Conservation (phyloP, 2,888 invertebrate species). For the Adineta ricciae region DNA sequence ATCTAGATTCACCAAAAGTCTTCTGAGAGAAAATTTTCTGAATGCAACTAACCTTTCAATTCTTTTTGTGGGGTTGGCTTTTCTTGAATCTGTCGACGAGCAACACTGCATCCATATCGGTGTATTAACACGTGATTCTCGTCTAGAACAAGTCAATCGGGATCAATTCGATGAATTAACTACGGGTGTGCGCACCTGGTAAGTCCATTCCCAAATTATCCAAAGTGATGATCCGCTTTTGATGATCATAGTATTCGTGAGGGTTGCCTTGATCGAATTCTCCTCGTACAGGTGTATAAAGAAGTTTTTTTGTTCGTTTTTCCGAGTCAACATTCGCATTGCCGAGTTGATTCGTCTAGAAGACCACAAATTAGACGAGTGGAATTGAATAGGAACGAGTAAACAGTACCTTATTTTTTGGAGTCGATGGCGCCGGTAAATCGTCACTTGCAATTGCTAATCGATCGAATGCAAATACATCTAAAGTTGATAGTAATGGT, state of each 20-base stretch:
- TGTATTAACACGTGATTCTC: not conserved
- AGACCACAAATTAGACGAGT: not conserved
- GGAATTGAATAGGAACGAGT: too few relatives aligned
- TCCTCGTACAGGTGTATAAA: constrained; percentile 7
- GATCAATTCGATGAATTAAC: too few relatives aligned
- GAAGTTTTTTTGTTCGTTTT: not conserved
- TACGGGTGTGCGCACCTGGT: too few relatives aligned
- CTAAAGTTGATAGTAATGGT: not conserved
- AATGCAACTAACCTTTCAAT: not conserved
- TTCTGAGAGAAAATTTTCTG: too few relatives aligned
- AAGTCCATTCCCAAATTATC: not conserved
- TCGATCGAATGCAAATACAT: not conserved
- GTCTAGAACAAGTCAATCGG: not conserved
- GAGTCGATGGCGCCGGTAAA: not conserved
- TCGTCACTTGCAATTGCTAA: not conserved
- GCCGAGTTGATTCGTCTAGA: not conserved
- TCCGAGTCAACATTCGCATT: not conserved
- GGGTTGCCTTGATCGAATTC: constrained; percentile 13
- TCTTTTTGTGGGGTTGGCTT: not conserved
- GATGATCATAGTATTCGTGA: not conserved
- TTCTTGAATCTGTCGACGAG: not conserved
- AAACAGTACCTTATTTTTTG: not conserved
- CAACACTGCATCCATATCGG: not conserved
- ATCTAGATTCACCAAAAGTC: not conserved
- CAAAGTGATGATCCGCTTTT: not conserved